phyloP scores from a whole-genome alignment of 2,888 invertebrate species.

The Trissoscelio sp. region DNA sequence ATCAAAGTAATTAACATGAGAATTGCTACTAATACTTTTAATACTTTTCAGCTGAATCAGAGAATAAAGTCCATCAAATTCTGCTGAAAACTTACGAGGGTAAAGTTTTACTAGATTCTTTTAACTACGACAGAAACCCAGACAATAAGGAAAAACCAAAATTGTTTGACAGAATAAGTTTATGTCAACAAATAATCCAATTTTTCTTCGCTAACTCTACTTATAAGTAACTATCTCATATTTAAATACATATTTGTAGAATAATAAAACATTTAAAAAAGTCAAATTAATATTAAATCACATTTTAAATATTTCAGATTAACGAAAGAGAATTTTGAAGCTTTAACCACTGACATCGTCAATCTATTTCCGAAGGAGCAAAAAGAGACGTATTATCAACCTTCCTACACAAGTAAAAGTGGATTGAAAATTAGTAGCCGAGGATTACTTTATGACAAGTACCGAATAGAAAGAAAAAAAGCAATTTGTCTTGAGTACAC shows the following conservation, averaged over 20 bases:
- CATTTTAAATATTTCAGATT: slow-evolving; percentile 4
- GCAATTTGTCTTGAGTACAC: slow-evolving; percentile 18
- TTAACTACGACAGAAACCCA: slow-evolving; percentile 6
- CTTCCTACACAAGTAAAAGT: neutral
- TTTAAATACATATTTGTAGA: neutral
- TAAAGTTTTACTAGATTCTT: slow-evolving; percentile 6
- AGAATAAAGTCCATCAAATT: slow-evolving; percentile 11
- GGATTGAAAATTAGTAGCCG: neutral
- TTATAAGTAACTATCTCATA: slow-evolving; percentile 6
- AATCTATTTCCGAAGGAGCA: slow-evolving; percentile 5
- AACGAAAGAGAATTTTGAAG: neutral
- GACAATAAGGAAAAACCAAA: slow-evolving; percentile 24
- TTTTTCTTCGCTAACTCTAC: slow-evolving; percentile 7
- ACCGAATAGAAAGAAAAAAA: slow-evolving; percentile 22
- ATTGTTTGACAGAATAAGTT: slow-evolving; percentile 15
- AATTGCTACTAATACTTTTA: neutral
- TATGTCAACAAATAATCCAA: slow-evolving; percentile 23
- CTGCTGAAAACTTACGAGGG: slow-evolving; percentile 7
- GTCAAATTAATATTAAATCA: neutral
- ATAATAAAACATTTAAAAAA: neutral
- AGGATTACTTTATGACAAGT: slow-evolving; percentile 25
- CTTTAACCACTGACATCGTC: neutral
- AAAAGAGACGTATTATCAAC: slow-evolving; percentile 3
- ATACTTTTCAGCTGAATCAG: neutral
- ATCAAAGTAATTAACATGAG: no score